Evolutionary conservation across 2,797 vertebrate genomes (phyloP), one percentile per base, ranked within the genome.

Genomic region (Ctenosaura bakeri): DNA sequence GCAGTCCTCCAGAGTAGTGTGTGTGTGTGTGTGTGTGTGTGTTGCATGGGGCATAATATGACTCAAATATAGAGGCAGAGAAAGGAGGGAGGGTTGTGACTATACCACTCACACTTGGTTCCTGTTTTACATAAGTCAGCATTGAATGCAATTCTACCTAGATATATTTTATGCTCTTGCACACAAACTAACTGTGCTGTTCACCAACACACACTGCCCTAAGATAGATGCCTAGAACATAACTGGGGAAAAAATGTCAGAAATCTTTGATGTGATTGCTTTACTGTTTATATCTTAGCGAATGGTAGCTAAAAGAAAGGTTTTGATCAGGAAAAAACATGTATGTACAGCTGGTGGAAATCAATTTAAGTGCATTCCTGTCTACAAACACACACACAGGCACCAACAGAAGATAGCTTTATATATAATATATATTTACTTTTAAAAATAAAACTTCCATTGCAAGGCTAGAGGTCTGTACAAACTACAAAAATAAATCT

Each of bases 401-500:
- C 56, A 84, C 74, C 97, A 94, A 94, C 91, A 76, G 87, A 97
- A 97, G 96, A 96, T 97, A 98, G 97, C 98, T 98, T 99, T 98
- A 98, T 98, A 98, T 96, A 98, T 97, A 97, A 97, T 97, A 98
- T 98, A 99, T 99, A 99, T 98, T 98, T 98, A 99, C 98, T 99
- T 99, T 99, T 97, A 98, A 98, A 99, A 99, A 99, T 99, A 99
- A 98, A 99, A 98, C 98, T 99, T 99, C 99, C 87, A 97, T 98
- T 98, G 98, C 98, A 97, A 96, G 97, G 98, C 98, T 98, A 98
- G 62, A 97, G 97, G 98, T 98, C 98, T 99, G 98, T 99, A 98
- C 98, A 98, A 98, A 98, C 98, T 99, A 99, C 98, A 99, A 99
- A 99, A 99, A 99, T 99, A 99, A 98, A 99, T 97, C 96, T 98